phyloP scores from a whole-genome alignment of 2,888 invertebrate species.

The Rhagophthalmus giganteus region DNA sequence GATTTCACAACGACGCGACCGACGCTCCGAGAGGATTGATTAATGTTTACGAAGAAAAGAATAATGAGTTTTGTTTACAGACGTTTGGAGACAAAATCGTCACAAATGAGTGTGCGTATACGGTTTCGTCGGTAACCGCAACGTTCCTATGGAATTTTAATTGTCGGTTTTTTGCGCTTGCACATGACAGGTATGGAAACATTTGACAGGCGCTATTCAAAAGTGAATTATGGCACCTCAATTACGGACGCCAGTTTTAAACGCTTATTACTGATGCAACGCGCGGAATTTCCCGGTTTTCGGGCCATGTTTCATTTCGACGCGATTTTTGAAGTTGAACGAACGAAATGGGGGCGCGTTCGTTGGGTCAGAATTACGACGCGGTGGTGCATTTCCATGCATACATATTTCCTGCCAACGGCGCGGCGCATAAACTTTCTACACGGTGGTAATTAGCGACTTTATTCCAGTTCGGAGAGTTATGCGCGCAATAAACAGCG shows the following conservation, averaged over 20 bases:
- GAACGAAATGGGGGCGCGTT: conserved; percentile 27
- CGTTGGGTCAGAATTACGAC: conserved; percentile 14
- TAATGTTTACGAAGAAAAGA: conserved; percentile 45
- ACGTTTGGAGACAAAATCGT: conserved; percentile 41
- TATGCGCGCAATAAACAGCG: conserved; percentile 11
- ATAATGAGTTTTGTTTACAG: conserved; percentile 46
- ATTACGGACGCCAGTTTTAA: conserved; percentile 26
- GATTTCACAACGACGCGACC: conserved; percentile 28
- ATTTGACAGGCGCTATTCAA: conserved; percentile 30
- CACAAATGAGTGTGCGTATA: conserved; percentile 41
- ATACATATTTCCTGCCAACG: conserved; percentile 29
- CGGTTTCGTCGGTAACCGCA: conserved; percentile 24
- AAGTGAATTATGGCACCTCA: conserved; percentile 30
- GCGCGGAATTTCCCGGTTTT: conserved; percentile 11
- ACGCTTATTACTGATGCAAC: conserved; percentile 7
- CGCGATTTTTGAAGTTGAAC: conserved; percentile 14
- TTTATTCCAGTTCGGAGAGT: conserved; percentile 24
- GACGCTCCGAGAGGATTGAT: conserved; percentile 41
- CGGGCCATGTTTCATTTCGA: conserved; percentile 14
- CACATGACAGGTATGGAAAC: conserved; percentile 34
- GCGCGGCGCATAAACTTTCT: conserved; percentile 22
- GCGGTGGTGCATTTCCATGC: conserved; percentile 21
- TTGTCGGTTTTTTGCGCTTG: conserved; percentile 41
- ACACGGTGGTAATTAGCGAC: conserved; percentile 19
- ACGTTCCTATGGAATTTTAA: conserved; percentile 46